A percentile compares a stretch with the other conserved stretches of the same genome.
Evolutionary conservation across 2,888 invertebrate species (phyloP).

Genomic region (Myopa testacea): DNA sequence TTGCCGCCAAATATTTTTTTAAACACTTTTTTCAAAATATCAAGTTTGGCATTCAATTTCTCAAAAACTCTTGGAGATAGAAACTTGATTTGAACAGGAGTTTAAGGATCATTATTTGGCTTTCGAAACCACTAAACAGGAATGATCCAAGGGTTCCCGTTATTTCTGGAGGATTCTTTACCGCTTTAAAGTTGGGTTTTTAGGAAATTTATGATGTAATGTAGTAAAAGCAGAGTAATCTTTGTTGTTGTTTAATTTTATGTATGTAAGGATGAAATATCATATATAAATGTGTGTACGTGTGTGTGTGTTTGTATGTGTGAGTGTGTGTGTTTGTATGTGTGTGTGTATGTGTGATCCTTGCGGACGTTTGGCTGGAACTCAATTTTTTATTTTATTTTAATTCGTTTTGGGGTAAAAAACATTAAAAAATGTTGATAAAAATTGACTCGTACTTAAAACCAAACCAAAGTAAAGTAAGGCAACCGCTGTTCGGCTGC

Average conservation of each 20-base stretch:
- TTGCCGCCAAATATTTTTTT: no score
- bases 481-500: background rate
- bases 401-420: conserved; percentile 33
- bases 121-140: no score
- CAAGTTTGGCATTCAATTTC: no score
- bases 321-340: conserved; percentile 11
- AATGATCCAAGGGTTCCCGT: no score
- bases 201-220: no score
- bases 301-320: conserved; percentile 14
- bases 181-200: no score
- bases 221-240: no score
- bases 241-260: background rate
- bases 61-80: no score
- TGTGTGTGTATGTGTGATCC: conserved; percentile 1
- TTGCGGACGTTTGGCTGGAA: conserved; percentile 23
- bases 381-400: conserved; percentile 29
- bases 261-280: background rate
- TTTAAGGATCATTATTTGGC: no score
- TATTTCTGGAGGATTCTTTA: no score
- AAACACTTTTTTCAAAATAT: no score
- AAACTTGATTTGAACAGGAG: no score
- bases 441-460: conserved; percentile 13
- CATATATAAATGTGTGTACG: background rate
- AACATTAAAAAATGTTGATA: conserved; percentile 38
- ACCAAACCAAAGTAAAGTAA: background rate